Percentiles rank a stretch among this genome's conserved stretches.
phyloP scores from a whole-genome alignment of 2,113 vertebrate genomes.

The Arizona elegans region DNA sequence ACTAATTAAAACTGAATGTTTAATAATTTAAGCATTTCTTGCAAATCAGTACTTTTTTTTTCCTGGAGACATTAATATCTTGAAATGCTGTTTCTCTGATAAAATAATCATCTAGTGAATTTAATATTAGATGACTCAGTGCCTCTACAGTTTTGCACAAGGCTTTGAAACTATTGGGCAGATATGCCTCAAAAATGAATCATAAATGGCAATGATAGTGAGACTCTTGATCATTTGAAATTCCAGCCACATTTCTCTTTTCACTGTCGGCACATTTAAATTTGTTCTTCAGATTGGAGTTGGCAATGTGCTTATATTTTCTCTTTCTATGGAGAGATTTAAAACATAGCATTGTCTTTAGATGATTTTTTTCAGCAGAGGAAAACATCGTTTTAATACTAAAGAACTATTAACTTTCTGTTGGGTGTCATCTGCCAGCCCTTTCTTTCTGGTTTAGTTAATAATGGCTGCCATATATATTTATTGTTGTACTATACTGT shows the following conservation, averaged over 20 bases:
- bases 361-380: background rate
- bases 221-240: background rate
- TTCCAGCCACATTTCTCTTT: background rate
- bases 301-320: background rate
- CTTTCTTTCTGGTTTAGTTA: background rate
- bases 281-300: background rate
- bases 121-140: background rate
- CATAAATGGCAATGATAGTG: background rate
- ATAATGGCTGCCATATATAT: background rate
- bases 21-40: background rate
- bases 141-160: background rate
- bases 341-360: background rate
- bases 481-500: background rate
- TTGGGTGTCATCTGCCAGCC: background rate
- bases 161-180: background rate
- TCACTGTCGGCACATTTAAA: background rate
- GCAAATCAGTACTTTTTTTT: background rate
- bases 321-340: background rate
- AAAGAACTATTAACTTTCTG: background rate
- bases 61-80: background rate
- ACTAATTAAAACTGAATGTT: background rate
- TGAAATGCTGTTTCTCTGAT: background rate
- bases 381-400: background rate
- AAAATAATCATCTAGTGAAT: background rate
- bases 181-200: background rate